phyloP scores from a whole-genome alignment of 2,888 invertebrate species.

The Stenolophus ochropezus region DNA sequence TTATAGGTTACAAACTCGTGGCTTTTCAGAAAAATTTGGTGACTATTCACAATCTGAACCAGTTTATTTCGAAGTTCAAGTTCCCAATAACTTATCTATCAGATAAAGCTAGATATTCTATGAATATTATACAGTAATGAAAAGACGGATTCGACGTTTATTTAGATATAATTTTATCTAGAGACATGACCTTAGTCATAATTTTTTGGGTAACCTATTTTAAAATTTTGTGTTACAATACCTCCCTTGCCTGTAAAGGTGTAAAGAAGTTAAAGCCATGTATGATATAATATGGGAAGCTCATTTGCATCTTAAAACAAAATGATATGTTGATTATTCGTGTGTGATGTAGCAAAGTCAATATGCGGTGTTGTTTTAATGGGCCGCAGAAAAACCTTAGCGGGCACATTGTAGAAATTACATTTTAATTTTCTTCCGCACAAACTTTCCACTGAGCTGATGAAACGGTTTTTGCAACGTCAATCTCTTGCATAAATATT shows the following conservation, averaged over 20 bases:
- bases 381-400: background rate
- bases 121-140: no score
- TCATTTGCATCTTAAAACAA: background rate
- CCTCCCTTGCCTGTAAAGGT: background rate
- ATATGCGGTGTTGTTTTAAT: background rate
- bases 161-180: no score
- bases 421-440: slow-evolving; percentile 28
- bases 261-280: background rate
- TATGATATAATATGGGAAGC: background rate
- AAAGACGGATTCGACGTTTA: no score
- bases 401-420: slow-evolving; percentile 15
- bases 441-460: slow-evolving; percentile 1
- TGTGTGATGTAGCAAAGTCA: background rate
- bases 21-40: no score
- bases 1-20: no score
- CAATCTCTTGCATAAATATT: slow-evolving; percentile 45
- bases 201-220: background rate
- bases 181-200: background rate
- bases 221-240: background rate
- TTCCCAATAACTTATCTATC: no score
- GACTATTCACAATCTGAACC: no score
- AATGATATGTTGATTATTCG: background rate
- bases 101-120: no score
- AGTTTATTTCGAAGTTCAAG: no score
- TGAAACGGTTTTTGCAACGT: slow-evolving; percentile 30